A percentile compares a stretch with the other conserved stretches of the same genome.
These are phyloP conservation scores for Asteroscopus sphinx DNA, from an alignment of 2,888 invertebrate genomes.

Conservation along the genomic window DNA sequence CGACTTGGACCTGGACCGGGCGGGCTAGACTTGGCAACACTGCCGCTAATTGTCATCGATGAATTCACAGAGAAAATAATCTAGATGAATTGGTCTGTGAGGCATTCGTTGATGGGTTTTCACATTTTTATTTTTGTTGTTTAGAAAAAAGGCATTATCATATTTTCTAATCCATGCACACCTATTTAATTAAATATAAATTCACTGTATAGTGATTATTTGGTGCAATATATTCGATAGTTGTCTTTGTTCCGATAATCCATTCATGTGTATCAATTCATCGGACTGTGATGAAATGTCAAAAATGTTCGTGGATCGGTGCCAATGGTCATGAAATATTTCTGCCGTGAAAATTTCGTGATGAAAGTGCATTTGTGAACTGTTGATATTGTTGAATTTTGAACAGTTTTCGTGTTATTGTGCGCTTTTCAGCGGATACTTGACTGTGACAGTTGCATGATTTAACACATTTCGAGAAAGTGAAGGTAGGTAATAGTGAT, in stretches of 20 bases:
- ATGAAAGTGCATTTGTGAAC: conserved; percentile 70
- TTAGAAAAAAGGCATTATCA: conserved; percentile 43
- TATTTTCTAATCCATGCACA: conserved; percentile 30
- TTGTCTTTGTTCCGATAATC: conserved; percentile 36
- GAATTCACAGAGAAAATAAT: no score
- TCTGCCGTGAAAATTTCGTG: conserved; percentile 73
- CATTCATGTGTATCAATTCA: conserved; percentile 54
- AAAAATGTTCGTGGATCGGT: conserved; percentile 84
- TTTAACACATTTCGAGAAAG: conserved; percentile 75
- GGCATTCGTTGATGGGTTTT: conserved; percentile 54
- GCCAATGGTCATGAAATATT: conserved; percentile 80
- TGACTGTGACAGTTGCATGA: conserved; percentile 73
- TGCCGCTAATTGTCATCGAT: no score
- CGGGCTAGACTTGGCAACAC: no score
- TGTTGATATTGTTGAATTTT: conserved; percentile 63
- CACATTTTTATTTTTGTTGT: conserved; percentile 66
- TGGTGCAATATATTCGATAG: conserved; percentile 10
- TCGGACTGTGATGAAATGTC: conserved; percentile 83
- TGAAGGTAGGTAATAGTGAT: conserved; percentile 79
- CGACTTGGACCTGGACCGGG: no score
- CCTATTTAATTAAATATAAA: conserved; percentile 16
- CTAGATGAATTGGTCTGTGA: conserved; percentile 47
- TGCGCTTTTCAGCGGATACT: conserved; percentile 44
- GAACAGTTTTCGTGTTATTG: conserved; percentile 55
- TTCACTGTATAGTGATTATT: conserved; percentile 31